phyloP scores from a whole-genome alignment of 2,888 invertebrate species.

The Scrobipalpa costella region DNA sequence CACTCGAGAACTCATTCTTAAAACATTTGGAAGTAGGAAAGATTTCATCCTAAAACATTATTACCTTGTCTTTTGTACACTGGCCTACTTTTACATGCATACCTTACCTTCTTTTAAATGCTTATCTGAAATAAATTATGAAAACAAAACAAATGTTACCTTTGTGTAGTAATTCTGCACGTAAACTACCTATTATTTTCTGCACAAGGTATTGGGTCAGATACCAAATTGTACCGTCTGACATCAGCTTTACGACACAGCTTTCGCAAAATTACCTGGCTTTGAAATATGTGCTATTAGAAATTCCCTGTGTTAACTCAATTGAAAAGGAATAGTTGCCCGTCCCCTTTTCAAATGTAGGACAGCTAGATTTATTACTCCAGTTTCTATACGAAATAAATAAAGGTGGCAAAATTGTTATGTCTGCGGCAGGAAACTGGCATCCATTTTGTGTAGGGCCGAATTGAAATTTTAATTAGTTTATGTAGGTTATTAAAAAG shows the following conservation, averaged over 20 bases:
- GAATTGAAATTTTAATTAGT: conserved; percentile 6
- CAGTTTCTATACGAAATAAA: conserved; percentile 8
- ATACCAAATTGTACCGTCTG: background rate
- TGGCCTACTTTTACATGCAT: no score
- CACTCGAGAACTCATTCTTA: no score
- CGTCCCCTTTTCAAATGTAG: conserved; percentile 28
- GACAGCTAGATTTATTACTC: conserved; percentile 23
- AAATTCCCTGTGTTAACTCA: conserved; percentile 29
- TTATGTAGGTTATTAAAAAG: background rate
- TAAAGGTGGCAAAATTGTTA: conserved; percentile 6
- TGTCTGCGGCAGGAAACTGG: background rate
- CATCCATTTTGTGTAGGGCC: background rate
- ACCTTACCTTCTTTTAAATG: no score
- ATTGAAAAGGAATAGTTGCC: conserved; percentile 32
- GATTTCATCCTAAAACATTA: no score
- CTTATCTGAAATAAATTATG: no score
- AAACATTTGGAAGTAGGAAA: no score
- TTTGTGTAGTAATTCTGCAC: no score
- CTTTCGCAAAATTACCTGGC: conserved; percentile 40
- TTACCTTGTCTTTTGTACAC: no score
- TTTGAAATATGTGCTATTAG: conserved; percentile 45
- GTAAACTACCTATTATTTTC: no score
- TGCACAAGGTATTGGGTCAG: background rate
- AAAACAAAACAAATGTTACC: no score
- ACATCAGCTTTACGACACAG: conserved; percentile 27